phyloP scores from a whole-genome alignment of 2,888 invertebrate species.

The Drosophila putrida region DNA sequence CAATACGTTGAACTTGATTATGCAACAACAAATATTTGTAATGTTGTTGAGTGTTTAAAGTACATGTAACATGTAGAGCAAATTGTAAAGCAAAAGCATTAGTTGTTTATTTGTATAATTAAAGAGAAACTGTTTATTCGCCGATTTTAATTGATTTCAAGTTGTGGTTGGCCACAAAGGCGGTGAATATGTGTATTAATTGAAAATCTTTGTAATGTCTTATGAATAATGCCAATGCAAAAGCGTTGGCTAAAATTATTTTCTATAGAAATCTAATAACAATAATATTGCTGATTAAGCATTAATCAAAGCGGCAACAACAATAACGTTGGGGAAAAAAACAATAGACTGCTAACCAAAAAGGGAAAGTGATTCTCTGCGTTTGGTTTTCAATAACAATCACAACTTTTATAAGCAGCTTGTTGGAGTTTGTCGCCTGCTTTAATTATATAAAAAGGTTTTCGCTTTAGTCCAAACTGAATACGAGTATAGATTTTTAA shows the following conservation, averaged over 20 bases:
- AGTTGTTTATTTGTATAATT: slow-evolving; percentile 33
- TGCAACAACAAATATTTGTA: slow-evolving; percentile 22
- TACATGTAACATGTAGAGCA: slow-evolving; percentile 2
- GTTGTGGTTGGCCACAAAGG: slow-evolving; percentile 18
- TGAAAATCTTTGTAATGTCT: slow-evolving; percentile 29
- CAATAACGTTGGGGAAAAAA: slow-evolving; percentile 40
- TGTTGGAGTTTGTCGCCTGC: slow-evolving; percentile 32
- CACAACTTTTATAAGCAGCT: slow-evolving; percentile 34
- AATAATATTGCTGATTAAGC: slow-evolving; percentile 80
- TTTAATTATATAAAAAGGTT: slow-evolving; percentile 71
- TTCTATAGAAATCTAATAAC: slow-evolving; percentile 75
- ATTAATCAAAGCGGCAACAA: slow-evolving; percentile 71
- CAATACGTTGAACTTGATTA: slow-evolving; percentile 25
- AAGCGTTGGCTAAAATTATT: slow-evolving; percentile 30
- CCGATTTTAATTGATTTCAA: slow-evolving; percentile 57
- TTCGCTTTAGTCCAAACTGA: slow-evolving; percentile 25
- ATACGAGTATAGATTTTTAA: slow-evolving; percentile 71
- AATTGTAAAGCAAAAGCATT: slow-evolving; percentile 23
- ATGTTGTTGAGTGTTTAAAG: slow-evolving; percentile 22
- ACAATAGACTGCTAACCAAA: slow-evolving; percentile 39
- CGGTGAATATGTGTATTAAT: slow-evolving; percentile 2
- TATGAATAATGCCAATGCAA: slow-evolving; percentile 49
- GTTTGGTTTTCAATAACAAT: slow-evolving; percentile 25
- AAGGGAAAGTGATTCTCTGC: slow-evolving; percentile 71
- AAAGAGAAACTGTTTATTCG: slow-evolving; percentile 66